phyloP scores from a whole-genome alignment of 2,797 vertebrate species.

The Enteromius viviparus region DNA sequence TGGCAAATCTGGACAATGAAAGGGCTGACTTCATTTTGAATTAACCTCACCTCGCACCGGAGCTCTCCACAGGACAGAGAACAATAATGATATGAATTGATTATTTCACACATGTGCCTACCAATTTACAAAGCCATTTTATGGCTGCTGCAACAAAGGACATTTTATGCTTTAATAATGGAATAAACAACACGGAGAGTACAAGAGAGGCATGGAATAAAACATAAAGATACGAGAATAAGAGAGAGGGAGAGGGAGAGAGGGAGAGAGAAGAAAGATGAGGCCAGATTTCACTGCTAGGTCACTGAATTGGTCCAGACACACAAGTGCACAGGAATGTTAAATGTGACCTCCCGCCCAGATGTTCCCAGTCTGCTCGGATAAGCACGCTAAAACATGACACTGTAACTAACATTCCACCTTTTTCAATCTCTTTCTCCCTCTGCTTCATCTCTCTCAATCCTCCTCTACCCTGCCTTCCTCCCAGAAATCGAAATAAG shows the following conservation, averaged over 20 bases:
- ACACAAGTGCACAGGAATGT: conserved; percentile 67
- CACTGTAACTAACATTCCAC: conserved; percentile 61
- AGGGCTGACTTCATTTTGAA: conserved; percentile 68
- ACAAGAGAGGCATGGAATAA: conserved; percentile 15
- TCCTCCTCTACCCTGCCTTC: conserved; percentile 46
- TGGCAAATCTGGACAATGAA: conserved; percentile 70
- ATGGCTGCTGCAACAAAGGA: conserved; percentile 54
- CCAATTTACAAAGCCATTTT: conserved; percentile 64
- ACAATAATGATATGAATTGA: conserved; percentile 62
- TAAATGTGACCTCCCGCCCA: conserved; percentile 68
- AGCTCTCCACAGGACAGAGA: conserved; percentile 50
- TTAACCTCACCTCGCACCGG: conserved; percentile 63
- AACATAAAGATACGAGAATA: conserved; percentile 20
- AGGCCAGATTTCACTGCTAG: conserved; percentile 57
- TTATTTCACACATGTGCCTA: conserved; percentile 61
- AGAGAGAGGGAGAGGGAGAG: conserved; percentile 57
- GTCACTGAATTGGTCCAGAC: conserved; percentile 67
- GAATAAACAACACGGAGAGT: conserved; percentile 12
- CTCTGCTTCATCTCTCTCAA: conserved; percentile 34
- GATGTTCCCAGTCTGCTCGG: conserved; percentile 70
- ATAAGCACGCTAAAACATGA: conserved; percentile 63
- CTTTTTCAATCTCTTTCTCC: conserved; percentile 57
- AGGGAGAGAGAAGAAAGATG: conserved; percentile 50
- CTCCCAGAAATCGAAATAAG: conserved; percentile 59
- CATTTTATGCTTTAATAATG: conserved; percentile 59